These are phyloP conservation scores for Melinaea menophilus DNA, from an alignment of 2,888 invertebrate genomes.

Conservation along the genomic window DNA sequence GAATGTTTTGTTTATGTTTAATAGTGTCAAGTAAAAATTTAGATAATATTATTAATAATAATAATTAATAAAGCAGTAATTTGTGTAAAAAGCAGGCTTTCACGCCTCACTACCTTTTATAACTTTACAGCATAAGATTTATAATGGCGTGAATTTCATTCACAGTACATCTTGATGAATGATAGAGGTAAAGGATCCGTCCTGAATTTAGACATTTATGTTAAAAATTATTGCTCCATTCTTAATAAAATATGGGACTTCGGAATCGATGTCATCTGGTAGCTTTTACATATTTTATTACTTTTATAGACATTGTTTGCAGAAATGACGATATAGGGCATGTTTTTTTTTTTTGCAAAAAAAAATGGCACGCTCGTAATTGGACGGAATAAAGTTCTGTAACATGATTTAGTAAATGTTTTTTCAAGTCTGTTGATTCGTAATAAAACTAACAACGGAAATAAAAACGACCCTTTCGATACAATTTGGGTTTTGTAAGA, in stretches of 20 bases:
- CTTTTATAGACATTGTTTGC: not conserved
- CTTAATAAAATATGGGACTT: not conserved
- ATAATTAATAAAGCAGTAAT: constrained; percentile 38
- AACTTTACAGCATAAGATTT: constrained; percentile 15
- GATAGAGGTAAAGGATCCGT: constrained; percentile 27
- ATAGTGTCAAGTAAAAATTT: constrained; percentile 23
- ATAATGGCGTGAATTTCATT: constrained; percentile 4
- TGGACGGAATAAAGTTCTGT: not conserved
- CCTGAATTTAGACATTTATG: constrained; percentile 8
- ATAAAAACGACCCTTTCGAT: constrained; percentile 13
- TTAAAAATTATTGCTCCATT: constrained; percentile 3
- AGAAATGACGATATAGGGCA: not conserved
- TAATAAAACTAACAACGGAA: constrained; percentile 10
- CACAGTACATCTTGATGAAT: constrained; percentile 46
- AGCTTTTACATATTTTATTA: constrained; percentile 4
- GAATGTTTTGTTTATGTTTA: constrained; percentile 18
- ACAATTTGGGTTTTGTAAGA: constrained; percentile 36
- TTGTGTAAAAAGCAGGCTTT: constrained; percentile 36
- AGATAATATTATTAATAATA: constrained; percentile 36
- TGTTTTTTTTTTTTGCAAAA: constrained; percentile 7
- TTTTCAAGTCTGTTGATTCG: not conserved
- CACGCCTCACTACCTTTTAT: constrained; percentile 25
- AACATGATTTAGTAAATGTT: not conserved
- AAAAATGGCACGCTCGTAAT: constrained; percentile 4
- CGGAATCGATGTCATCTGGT: constrained; percentile 1